Evolutionary conservation across 2,888 invertebrate genomes (phyloP), one percentile per base, ranked within the genome.

Genomic region (Syritta pipiens): DNA sequence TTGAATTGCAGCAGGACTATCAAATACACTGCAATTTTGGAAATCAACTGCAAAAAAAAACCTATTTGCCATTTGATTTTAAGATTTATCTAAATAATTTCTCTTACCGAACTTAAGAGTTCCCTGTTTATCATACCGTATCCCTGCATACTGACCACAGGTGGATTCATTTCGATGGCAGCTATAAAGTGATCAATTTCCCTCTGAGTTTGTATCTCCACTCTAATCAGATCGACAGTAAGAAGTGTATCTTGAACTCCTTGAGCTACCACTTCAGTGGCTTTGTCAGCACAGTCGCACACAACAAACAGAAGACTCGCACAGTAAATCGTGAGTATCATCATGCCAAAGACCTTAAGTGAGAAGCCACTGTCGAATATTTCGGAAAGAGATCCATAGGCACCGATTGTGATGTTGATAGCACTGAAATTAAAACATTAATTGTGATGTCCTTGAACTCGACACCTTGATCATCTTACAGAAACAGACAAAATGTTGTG

Each of bases 111-210:
- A 32, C 92, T 91, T 3, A 93, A 86, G 1, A 93, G 86, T 84
- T 92, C 91, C 59, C 93, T 90, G 84, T 93, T 93, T 26, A 93
- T 92, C 81, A 91, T 86, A 0, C 91, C 91, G 83, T 93, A 93
- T 14, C 93, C 93, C 84, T 92, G 91, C 60, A 93, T 87, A 24
- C 92, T 92, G 4, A 93, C 93, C 2, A 92, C 92, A 0, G 93
- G 93, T 3, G 93, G 93, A 86, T 93, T 93, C 91, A 93, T 91
- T 85, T 92, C 91, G 49, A 93, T 93, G 0, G 93, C 93, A 77
- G 91, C 91, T 81, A 93, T 90, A 86, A 93, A 93, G 75, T 92
- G 89, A 85, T 93, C 92, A 81, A 93, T 91, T 92, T 93, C 93
- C 86, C 90, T 91, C 65, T 91, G 91, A 6, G 93, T 91, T 4